Percentiles rank a stretch among this genome's conserved stretches.
These are phyloP conservation scores for Drosophila navojoa DNA, from an alignment of 1,140 invertebrate species.

Conservation along the genomic window DNA sequence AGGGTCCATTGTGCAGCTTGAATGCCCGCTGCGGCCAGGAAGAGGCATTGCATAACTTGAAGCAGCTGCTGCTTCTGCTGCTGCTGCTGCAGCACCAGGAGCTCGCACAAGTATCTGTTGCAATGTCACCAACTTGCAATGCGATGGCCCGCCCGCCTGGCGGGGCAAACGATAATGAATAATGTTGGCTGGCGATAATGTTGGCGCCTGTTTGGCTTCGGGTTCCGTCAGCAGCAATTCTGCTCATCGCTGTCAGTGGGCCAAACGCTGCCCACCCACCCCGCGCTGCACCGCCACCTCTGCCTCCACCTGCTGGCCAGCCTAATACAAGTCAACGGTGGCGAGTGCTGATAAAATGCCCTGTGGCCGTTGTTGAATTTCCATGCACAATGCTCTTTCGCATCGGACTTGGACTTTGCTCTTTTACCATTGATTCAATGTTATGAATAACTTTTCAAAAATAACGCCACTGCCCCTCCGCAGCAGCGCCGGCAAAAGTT, in stretches of 20 bases:
- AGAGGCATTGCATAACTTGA: constrained; percentile 49
- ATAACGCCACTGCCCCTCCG: constrained; percentile 27
- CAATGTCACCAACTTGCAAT: constrained; percentile 73
- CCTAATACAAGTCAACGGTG: constrained; percentile 10
- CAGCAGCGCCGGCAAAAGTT: constrained; percentile 16
- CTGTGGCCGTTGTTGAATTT: constrained; percentile 32
- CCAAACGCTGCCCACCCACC: background rate
- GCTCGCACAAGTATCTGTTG: constrained; percentile 63
- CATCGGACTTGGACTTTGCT: constrained; percentile 61
- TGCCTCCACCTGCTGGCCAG: background rate
- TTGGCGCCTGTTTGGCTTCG: constrained; percentile 57
- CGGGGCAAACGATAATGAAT: constrained; percentile 65
- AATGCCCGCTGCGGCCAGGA: constrained; percentile 22
- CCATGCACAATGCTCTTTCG: constrained; percentile 17
- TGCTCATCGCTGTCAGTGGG: background rate
- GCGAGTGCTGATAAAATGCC: constrained; percentile 37
- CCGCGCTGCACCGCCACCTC: background rate
- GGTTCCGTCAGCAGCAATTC: constrained; percentile 45
- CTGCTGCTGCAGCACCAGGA: constrained; percentile 24
- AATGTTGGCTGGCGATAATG: constrained; percentile 74
- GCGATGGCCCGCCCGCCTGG: constrained; percentile 6
- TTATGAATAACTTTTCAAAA: constrained; percentile 75
- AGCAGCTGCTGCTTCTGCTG: constrained; percentile 23
- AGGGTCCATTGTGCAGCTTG: constrained; percentile 20
- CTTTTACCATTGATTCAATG: constrained; percentile 70